Percentiles rank a stretch among this genome's conserved stretches.
Evolutionary conservation across 2,113 vertebrate genomes (phyloP).

Genomic region (Catharus fuscescens): DNA sequence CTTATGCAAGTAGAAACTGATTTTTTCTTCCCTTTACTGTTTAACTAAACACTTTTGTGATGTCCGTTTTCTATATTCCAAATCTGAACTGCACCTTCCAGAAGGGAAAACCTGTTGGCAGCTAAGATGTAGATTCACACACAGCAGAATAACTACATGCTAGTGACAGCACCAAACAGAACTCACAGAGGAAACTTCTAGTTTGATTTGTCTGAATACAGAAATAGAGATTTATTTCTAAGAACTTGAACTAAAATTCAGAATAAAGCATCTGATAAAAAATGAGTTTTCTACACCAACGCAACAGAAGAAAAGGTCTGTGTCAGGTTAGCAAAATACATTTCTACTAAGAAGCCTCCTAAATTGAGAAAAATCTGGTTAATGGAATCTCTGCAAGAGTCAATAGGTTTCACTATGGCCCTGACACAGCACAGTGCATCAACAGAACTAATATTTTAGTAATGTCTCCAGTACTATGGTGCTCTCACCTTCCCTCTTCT

Average conservation of each 20-base stretch:
- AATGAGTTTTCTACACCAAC: not conserved
- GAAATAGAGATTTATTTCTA: not conserved
- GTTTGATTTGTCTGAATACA: not conserved
- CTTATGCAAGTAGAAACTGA: not conserved
- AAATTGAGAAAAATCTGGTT: constrained; percentile 9
- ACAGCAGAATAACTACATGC: not conserved
- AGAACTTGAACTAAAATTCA: not conserved
- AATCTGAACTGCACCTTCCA: not conserved
- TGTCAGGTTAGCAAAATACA: constrained; percentile 12
- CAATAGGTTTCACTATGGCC: not conserved
- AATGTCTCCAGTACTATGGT: not conserved
- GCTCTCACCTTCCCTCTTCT: not conserved
- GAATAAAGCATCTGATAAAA: not conserved
- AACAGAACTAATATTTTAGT: not conserved
- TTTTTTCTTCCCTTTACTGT: not conserved
- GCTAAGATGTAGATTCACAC: not conserved
- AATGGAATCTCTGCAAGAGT: not conserved
- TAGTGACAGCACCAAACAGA: not conserved
- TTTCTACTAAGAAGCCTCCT: constrained; percentile 6
- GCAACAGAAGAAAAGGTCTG: not conserved
- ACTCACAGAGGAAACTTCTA: not conserved
- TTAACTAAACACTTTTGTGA: not conserved
- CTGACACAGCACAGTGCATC: not conserved
- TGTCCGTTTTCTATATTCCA: not conserved
- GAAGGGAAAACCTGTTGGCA: not conserved